Base-by-base conservation (phyloP, 2,797 vertebrate genomes). In the Botia kubotai region DNA sequence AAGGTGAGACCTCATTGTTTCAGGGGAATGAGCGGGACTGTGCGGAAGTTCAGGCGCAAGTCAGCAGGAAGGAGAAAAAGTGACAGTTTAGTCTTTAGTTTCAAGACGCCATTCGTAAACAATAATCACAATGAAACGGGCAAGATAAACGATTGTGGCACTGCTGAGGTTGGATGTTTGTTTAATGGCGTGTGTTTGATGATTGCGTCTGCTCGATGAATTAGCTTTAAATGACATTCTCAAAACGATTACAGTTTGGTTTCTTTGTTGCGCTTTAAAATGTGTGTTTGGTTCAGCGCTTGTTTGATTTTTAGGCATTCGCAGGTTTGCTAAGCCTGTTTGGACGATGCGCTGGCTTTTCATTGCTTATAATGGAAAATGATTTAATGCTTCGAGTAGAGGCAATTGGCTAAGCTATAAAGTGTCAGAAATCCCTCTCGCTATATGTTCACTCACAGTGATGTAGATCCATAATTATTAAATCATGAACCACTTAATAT, bases 61-160 rank as follows among this genome's bases (percentile, higher is more conserved):
- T 88, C 89, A 86, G 87, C 87, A 26, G 83, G 87, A 81, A 78
- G 33, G 84, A 80, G 80, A 78, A 55, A 80, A 86, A 88, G 86
- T 62, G 39, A 57, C 43, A 48, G 36, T 50, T 72, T 46, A 29
- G n/a, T n/a, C n/a, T n/a, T n/a, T n/a, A n/a, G 19, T 79, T 36
- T 62, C 6, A 58, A 58, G 55, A 58, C 17, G 21, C 11, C 11
- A 23, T 63, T 17, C 13, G 0, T 63, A 14, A 23, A 63, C 8
- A 55, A 16, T 55, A 53, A 72, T 16, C 12, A 17, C 21, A 70
- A 62, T 3, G n/a, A 67, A 43, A 66, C 33, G 16, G 16, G 11
- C 46, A 53, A 79, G 63, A 39, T 17, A 10, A 62, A 60, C 63
- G 17, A 39, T n/a, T 36, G n/a, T 71, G 13, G 62, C 33, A 36